Conservation (phyloP, 1,140 invertebrate species). For the Camponotus floridanus region DNA sequence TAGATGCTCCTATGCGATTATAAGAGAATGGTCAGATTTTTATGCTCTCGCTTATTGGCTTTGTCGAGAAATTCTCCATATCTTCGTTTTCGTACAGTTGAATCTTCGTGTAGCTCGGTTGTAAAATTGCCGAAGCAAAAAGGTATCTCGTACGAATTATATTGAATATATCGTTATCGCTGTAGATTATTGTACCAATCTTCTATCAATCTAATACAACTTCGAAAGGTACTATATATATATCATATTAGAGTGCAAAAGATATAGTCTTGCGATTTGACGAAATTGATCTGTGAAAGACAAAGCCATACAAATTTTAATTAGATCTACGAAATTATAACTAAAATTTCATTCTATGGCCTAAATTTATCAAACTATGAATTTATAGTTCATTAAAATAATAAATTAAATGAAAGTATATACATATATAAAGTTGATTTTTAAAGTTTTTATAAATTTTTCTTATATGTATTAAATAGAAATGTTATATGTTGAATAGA, state of each 20-base stretch:
- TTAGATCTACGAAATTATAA: not conserved
- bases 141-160: not conserved
- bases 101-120: not conserved
- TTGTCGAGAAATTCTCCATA: not conserved
- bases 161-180: not conserved
- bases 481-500: too few species aligned
- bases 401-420: not conserved
- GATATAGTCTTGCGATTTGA: not conserved
- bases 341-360: not conserved
- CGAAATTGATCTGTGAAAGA: not conserved
- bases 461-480: not conserved
- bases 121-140: not conserved
- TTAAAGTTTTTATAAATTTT: not conserved
- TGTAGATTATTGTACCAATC: constrained; percentile 9
- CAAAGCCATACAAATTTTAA: not conserved
- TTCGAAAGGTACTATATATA: not conserved
- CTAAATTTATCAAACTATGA: not conserved
- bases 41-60: not conserved
- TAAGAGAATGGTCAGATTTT: not conserved
- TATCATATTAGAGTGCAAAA: not conserved
- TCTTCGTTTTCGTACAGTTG: not conserved
- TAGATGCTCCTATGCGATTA: not conserved
- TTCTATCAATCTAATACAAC: not conserved
- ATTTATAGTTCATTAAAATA: not conserved
- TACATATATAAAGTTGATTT: not conserved